Base-by-base conservation (phyloP, 2,797 vertebrate species). In the Tamandua tetradactyla region DNA sequence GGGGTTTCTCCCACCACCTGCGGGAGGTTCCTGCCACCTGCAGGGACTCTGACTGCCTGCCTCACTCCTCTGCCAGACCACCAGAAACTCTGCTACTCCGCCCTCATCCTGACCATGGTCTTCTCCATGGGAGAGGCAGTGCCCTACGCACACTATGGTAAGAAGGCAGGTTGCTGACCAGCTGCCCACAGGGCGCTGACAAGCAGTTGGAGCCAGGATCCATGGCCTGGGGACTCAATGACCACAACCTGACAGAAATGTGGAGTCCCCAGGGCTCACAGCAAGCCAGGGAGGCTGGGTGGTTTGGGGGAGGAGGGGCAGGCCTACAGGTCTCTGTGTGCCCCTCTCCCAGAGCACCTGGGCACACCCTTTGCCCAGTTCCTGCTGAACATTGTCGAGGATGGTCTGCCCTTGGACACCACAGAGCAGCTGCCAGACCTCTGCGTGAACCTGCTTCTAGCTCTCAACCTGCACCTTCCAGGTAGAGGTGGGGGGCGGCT, bases 31-130 rank as follows among this genome's bases (percentile, higher is more conserved):
- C 69, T 2, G 5, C 37, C 52, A 10, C 17, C 37, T 32, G 5
- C 0, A 3, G 74, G 40, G 52, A 17, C 7, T 32, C 87, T 96
- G 61, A 97, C 71, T 15, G 2, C 71, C 42, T 91, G 15, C 72
- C 30, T 82, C 83, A 35, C 17, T 35, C 62, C 72, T 3, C 92
- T 96, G 47, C 49, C 98, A 99, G 99, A 99, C 96, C 99, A 99
- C 96, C 99, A 99, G 97, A 99, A 99, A 98, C 99, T 99, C 98
- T 99, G 99, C 94, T 99, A 99, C 97, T 99, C 99, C 2, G 99
- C 99, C 0, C 98, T 99, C 97, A 98, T 99, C 22, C 98, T 99
- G 84, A 98, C 99, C 32, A 99, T 99, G 99, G 98, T 99, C 96
- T 99, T 99, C 98, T 99, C 99, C 64, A 99, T 99, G 99, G 99